These are phyloP conservation scores for Pimephales promelas DNA, from an alignment of 2,113 vertebrate species.

Conservation along the genomic window DNA sequence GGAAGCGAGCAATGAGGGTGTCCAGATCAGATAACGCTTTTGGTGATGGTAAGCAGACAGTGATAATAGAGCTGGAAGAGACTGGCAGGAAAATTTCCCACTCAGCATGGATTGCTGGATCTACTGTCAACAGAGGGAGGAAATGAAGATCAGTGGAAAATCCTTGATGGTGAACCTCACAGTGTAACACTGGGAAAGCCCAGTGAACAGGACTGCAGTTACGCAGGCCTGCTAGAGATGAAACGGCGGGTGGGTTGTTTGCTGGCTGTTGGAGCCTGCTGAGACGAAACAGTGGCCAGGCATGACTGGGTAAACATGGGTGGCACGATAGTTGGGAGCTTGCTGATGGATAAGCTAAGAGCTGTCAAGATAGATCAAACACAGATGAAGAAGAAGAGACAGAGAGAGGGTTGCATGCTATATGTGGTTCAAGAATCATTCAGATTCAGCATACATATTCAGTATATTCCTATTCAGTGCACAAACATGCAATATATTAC, in stretches of 20 bases:
- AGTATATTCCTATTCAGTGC: background rate
- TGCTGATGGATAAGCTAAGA: conserved; percentile 24
- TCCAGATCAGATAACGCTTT: conserved; percentile 38
- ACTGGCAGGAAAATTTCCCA: background rate
- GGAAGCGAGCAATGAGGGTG: conserved; percentile 20
- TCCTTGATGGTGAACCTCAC: conserved; percentile 43
- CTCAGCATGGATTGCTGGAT: background rate
- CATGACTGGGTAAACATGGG: conserved; percentile 13
- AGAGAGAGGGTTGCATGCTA: background rate
- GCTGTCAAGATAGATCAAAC: conserved; percentile 31
- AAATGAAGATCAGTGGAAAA: conserved; percentile 32
- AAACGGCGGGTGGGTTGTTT: conserved; percentile 23
- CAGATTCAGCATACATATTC: background rate
- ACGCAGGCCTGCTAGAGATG: conserved; percentile 1
- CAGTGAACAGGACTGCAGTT: conserved; percentile 4
- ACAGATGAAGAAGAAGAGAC: background rate
- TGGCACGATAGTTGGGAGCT: conserved; percentile 3
- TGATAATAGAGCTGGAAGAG: conserved; percentile 5
- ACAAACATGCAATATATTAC: background rate
- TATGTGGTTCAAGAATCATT: background rate
- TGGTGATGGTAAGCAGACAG: background rate
- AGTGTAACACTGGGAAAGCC: background rate
- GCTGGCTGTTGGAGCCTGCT: conserved; percentile 1
- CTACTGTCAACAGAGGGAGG: conserved; percentile 29
- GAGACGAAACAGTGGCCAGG: conserved; percentile 8